Base-by-base conservation (phyloP, 2,888 invertebrate species). In the Drosophila leonis region DNA sequence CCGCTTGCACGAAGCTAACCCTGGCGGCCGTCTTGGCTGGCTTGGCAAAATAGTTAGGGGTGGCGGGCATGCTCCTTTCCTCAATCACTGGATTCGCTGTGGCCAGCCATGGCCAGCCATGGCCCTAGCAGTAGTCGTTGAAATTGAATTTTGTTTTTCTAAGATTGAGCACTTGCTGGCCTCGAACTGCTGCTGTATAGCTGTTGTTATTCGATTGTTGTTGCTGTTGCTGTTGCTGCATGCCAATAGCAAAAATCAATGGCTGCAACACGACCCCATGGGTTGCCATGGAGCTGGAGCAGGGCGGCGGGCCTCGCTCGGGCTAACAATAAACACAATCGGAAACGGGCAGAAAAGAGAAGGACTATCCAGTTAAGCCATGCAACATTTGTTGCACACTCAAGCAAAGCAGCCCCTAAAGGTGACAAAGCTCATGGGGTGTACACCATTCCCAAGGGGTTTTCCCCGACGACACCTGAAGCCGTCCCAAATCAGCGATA, bases 221-320 rank as follows among this genome's bases (percentile, higher is more conserved):
- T 29, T 41, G 65, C 54, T 44, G 44, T 20, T 61, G 41, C 31
- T 57, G 18, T 33, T 60, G 42, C 24, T 75, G 86, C 83, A 80
- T 63, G 73, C 78, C 82, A 83, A 82, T 84, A 80, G 74, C 69
- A 71, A 84, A 83, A 84, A 84, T 84, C 84, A 84, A 84, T 84
- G 87, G 27, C 69, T 83, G 83, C 83, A 87, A 55, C 65, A 46
- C 61, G 59, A 33, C 59, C 46, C 46, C 42, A 56, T 41, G 59
- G 69, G 84, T 84, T 84, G 84, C 87, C 84, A 84, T 83, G 84
- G 75, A 46, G 59, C 49, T 83, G 84, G 75, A 44, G 59, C 46
- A 57, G 56, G 15, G 12, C 33, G 39, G 35, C 54, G 56, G 15
- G 12, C 33, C 35, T 31, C 54, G 37, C 52, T 31, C 13, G 12